Evolutionary conservation across 2,113 vertebrate genomes (phyloP), one percentile per base, ranked within the genome.

Genomic region (Zosterops japonicus): DNA sequence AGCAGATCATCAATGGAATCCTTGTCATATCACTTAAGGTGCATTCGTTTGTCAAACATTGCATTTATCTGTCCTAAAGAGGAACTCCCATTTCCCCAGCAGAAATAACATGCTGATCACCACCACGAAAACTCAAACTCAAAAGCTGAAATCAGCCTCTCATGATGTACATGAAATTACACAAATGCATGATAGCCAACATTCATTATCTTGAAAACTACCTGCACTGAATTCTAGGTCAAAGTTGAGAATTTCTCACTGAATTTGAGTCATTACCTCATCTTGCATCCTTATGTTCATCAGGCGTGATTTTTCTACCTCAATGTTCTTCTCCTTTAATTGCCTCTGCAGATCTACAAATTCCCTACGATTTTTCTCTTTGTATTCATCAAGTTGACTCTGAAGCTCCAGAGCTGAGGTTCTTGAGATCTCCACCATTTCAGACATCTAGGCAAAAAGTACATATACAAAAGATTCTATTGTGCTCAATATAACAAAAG

Each of bases 301-400:
- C 93, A 98, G 93, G 27, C 96, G 97, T 35, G 97, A 98, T 78
- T 98, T 99, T 50, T 99, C 99, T 63, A 98, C 96, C 93, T 99
- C 99, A 31, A 98, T 93, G 46, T 95, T 98, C 87, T 98, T 98
- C 63, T 99, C 99, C 93, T 98, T 98, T 84, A 99, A 94, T 76
- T 98, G 99, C 63, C 97, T 98, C 90, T 99, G 99, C 94, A 99
- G 95, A 64, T 99, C 99, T 1, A 97, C 79, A 74, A 99, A 96
- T 93, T 99, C 99, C 88, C 94, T 97, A 44, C 98, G 98, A 86
- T 98, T 99, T 94, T 99, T 99, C 91, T 99, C 99, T 89, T 98
- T 99, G 89, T 98, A 99, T 85, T 99, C 98, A 82, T 99, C 98
- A 89, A 99, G 98, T 95, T 99, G 99, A 93, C 98, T 99, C 97